These are phyloP conservation scores for Cyclopterus lumpus DNA, from an alignment of 2,797 vertebrate genomes.

Conservation along the genomic window DNA sequence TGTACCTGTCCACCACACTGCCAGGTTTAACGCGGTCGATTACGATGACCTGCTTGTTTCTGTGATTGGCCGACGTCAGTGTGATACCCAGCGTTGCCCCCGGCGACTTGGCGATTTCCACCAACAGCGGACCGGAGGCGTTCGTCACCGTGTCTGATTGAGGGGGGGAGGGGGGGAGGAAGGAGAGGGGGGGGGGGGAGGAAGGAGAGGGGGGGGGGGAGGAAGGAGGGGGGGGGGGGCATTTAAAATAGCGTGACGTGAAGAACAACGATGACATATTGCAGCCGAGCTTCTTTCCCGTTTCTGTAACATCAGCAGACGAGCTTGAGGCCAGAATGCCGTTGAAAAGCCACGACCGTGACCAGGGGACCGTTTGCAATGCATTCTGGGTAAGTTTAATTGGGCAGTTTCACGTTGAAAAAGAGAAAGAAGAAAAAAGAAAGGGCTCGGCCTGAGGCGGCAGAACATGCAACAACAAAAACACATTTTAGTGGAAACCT, in stretches of 20 bases:
- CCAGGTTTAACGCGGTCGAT: constrained; percentile 94
- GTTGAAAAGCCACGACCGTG: constrained; percentile 13
- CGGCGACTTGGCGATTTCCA: constrained; percentile 93
- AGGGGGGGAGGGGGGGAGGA: no score
- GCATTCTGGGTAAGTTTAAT: constrained; percentile 42
- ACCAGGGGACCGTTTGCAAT: constrained; percentile 14
- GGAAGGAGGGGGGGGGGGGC: neutral
- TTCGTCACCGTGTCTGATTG: constrained; percentile 88
- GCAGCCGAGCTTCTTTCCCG: neutral
- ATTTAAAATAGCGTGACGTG: neutral
- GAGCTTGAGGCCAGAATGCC: neutral
- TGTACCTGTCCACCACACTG: constrained; percentile 96
- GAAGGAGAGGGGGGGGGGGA: no score
- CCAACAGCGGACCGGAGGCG: constrained; percentile 92
- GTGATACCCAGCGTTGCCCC: constrained; percentile 93
- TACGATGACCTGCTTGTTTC: constrained; percentile 93
- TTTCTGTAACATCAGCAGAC: neutral
- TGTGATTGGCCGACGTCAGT: constrained; percentile 86
- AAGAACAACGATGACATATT: neutral
- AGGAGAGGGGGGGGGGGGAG: no score
- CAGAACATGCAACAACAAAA: constrained; percentile 32
- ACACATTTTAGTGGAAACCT: constrained; percentile 15
- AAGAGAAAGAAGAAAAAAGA: neutral
- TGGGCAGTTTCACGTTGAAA: constrained; percentile 1
- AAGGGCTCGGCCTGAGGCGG: constrained; percentile 26